Evolutionary conservation across 1,140 invertebrate species (phyloP), one percentile per base, ranked within the genome.

Genomic region (Saccostrea glomerata): DNA sequence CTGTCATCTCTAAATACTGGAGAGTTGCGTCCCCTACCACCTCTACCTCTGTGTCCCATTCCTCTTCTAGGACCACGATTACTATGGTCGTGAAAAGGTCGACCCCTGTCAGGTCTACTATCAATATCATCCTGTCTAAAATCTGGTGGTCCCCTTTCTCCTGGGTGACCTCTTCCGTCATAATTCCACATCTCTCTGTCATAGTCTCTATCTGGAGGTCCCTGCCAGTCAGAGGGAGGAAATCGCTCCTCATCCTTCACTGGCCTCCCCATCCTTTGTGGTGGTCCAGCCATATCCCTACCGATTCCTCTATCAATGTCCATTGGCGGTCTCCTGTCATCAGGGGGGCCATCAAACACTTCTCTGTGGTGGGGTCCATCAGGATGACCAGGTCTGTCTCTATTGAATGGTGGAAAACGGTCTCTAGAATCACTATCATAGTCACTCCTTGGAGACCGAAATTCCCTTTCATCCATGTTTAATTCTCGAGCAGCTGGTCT

Each of bases 101-200:
- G 86, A 77, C 70, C 83, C 55, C 54, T 66, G 17, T 87, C 86
- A 56, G 70, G 86, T 40, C 82, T 66, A 55, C 30, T 25, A 54
- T 84, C 73, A 63, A 63, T 36, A 77, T 47, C 25, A 63, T 63
- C 47, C 77, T 56, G 47, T 17, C 85, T 60, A 60, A 92, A 90
- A 70, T 82, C 30, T 73, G 60, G 88, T 85, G 84, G 88, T 70
- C 55, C 25, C 55, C 85, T 85, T 54, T 73, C 54, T 85, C 89
- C 87, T 84, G 63, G 58, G 36, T 73, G 85, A 20, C 87, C 90
- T 82, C 90, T 90, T 7, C 47, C 86, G 56, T 90, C 88, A 90
- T 88, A 91, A 25, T 90, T 86, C 66, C 82, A 54, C 36, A n/a
- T 36, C 23, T 56, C 54, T 84, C 82, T 84, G 20, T 84, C 47